Conservation (phyloP, 37 sponge, comb jelly and placozoan species). For the Chondrilla cf. caribensis region DNA sequence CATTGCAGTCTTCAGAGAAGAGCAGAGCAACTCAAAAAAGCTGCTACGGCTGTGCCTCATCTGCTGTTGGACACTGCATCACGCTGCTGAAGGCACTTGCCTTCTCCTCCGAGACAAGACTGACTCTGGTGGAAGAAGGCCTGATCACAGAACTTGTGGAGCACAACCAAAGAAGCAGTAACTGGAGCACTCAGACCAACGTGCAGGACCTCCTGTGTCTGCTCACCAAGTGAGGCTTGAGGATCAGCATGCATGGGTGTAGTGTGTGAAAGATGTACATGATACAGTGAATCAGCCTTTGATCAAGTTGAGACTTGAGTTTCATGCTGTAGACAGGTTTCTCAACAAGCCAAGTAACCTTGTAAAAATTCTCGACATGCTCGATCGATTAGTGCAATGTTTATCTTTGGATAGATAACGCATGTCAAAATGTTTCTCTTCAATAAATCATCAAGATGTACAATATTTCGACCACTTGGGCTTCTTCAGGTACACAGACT, state of each 20-base stretch:
- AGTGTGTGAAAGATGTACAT: neutral
- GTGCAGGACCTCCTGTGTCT: constrained; percentile 73
- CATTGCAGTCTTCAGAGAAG: neutral
- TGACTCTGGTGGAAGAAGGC: constrained; percentile 38
- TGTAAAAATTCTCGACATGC: too few species aligned
- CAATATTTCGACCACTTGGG: too few species aligned
- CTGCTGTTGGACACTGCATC: constrained; percentile 81
- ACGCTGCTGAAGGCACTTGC: constrained; percentile 79
- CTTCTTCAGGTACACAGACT: too few species aligned
- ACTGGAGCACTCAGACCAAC: constrained; percentile 35
- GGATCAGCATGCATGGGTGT: neutral
- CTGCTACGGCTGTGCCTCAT: constrained; percentile 83
- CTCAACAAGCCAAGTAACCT: too few species aligned
- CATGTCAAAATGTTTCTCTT: too few species aligned
- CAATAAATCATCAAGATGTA: too few species aligned
- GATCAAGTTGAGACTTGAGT: neutral
- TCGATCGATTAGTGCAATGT: too few species aligned
- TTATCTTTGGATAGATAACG: too few species aligned
- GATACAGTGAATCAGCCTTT: neutral
- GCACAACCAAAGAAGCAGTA: constrained; percentile 63
- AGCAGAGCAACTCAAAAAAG: constrained; percentile 22
- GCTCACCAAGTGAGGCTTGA: constrained; percentile 53
- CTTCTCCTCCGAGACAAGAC: constrained; percentile 37
- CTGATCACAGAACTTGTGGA: constrained; percentile 77
- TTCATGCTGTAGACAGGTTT: too few species aligned